These are phyloP conservation scores for Sebastiscus tertius DNA, from an alignment of 2,797 vertebrate species.

Conservation along the genomic window DNA sequence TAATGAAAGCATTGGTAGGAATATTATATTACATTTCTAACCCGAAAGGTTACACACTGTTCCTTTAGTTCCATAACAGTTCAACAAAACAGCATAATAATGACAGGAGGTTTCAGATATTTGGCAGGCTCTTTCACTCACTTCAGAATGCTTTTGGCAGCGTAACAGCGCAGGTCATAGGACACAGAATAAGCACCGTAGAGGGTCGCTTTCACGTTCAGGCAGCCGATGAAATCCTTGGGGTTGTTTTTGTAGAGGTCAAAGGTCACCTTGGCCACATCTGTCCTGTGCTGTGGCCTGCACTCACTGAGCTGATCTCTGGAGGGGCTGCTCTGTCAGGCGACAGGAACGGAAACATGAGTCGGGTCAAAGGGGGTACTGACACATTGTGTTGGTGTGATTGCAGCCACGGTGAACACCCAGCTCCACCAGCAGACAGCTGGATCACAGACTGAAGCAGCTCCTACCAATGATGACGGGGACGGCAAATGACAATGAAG, in stretches of 20 bases:
- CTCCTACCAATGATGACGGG: constrained; percentile 17
- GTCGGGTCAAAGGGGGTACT: neutral
- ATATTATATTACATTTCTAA: too few species aligned
- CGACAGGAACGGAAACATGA: neutral
- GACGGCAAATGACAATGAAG: constrained; percentile 33
- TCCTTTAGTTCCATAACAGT: neutral
- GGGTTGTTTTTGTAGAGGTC: constrained; percentile 94
- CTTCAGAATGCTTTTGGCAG: constrained; percentile 89
- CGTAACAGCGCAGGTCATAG: constrained; percentile 89
- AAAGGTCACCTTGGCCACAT: constrained; percentile 90
- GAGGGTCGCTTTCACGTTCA: constrained; percentile 90
- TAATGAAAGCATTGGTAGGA: too few species aligned
- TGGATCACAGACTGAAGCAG: constrained; percentile 19
- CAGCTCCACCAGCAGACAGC: constrained; percentile 9
- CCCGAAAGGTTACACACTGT: too few species aligned
- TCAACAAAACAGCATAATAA: constrained; percentile 3
- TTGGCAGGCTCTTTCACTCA: constrained; percentile 73
- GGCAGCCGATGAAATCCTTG: constrained; percentile 90
- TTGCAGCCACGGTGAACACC: neutral
- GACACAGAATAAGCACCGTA: constrained; percentile 92
- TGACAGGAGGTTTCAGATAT: neutral
- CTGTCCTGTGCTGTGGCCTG: constrained; percentile 80
- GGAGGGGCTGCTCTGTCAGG: constrained; percentile 65
- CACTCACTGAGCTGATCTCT: constrained; percentile 61
- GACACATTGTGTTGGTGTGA: constrained; percentile 1